A percentile compares a stretch with the other conserved stretches of the same genome.
Evolutionary conservation across 2,888 invertebrate species (phyloP).

Genomic region (Oscheius sp.): DNA sequence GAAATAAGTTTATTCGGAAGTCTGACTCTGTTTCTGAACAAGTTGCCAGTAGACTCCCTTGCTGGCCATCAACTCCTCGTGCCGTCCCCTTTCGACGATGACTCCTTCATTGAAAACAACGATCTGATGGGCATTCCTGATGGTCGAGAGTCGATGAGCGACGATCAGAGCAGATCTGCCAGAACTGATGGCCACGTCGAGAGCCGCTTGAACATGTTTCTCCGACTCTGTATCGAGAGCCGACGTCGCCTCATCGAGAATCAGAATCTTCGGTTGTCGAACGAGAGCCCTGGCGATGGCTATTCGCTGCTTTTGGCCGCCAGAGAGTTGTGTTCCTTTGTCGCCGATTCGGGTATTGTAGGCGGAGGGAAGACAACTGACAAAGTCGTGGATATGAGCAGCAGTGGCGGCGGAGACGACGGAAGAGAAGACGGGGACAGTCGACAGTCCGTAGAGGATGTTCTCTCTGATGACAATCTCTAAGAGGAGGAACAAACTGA

Average conservation of each 20-base stretch:
- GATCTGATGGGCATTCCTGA: slow-evolving; percentile 70
- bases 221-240: slow-evolving; percentile 73
- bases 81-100: slow-evolving; percentile 79
- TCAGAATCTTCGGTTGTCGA: slow-evolving; percentile 70
- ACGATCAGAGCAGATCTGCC: slow-evolving; percentile 73
- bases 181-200: slow-evolving; percentile 77
- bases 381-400: slow-evolving; percentile 73
- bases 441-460: slow-evolving; percentile 64
- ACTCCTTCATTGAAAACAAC: slow-evolving; percentile 62
- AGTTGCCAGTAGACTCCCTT: slow-evolving; percentile 3
- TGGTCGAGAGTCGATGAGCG: slow-evolving; percentile 74
- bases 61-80: slow-evolving; percentile 73
- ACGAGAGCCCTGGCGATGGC: slow-evolving; percentile 73
- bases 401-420: slow-evolving; percentile 69
- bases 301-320: slow-evolving; percentile 73
- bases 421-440: slow-evolving; percentile 60
- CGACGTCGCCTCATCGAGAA: slow-evolving; percentile 71
- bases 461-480: slow-evolving; percentile 54
- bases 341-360: slow-evolving; percentile 72
- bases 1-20: no score
- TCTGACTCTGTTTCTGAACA: slow-evolving; percentile 15
- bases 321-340: slow-evolving; percentile 72
- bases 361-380: slow-evolving; percentile 70
- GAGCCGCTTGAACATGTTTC: slow-evolving; percentile 73
- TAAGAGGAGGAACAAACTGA: slow-evolving; percentile 55